Evolutionary conservation across 1,140 invertebrate genomes (phyloP).

Genomic region (Xylocopa sonorina): DNA sequence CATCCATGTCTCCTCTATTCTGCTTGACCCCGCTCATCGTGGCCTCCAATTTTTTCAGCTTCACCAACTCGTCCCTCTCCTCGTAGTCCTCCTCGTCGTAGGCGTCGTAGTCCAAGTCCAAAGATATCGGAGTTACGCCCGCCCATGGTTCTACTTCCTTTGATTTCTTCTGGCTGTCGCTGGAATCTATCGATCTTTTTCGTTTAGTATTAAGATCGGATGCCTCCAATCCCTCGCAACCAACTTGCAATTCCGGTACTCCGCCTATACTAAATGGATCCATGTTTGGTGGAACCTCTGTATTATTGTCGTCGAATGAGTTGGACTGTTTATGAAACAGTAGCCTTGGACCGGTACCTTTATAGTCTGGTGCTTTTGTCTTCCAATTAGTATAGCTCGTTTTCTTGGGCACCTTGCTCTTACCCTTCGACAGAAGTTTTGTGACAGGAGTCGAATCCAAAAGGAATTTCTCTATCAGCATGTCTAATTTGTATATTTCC

Average conservation of each 20-base stretch:
- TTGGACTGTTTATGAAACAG: slow-evolving; percentile 54
- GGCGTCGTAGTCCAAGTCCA: slow-evolving; percentile 61
- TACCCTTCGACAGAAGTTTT: slow-evolving; percentile 19
- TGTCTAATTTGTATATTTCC: slow-evolving; percentile 71
- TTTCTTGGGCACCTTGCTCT: slow-evolving; percentile 66
- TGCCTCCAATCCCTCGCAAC: slow-evolving; percentile 71
- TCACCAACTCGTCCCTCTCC: slow-evolving; percentile 74
- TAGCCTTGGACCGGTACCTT: slow-evolving; percentile 10
- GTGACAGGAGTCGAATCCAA: slow-evolving; percentile 22
- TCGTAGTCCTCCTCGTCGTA: slow-evolving; percentile 62
- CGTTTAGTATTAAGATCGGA: slow-evolving; percentile 32
- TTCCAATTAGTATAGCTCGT: slow-evolving; percentile 27
- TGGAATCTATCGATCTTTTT: slow-evolving; percentile 52
- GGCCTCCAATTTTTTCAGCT: slow-evolving; percentile 62
- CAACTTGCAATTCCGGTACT: slow-evolving; percentile 76
- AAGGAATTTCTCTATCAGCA: slow-evolving; percentile 56
- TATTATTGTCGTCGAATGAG: slow-evolving; percentile 52
- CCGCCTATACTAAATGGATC: slow-evolving; percentile 58
- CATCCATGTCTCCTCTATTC: slow-evolving; percentile 76
- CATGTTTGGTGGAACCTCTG: slow-evolving; percentile 26
- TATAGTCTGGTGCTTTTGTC: slow-evolving; percentile 33
- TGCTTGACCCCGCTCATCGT: slow-evolving; percentile 28
- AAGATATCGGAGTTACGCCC: slow-evolving; percentile 57
- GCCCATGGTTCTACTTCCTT: slow-evolving; percentile 21
- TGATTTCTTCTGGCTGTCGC: slow-evolving; percentile 1